A percentile compares a stretch with the other conserved stretches of the same genome.
Evolutionary conservation across 2,113 vertebrate species (phyloP).

Genomic region (Phylloscopus trochilus): DNA sequence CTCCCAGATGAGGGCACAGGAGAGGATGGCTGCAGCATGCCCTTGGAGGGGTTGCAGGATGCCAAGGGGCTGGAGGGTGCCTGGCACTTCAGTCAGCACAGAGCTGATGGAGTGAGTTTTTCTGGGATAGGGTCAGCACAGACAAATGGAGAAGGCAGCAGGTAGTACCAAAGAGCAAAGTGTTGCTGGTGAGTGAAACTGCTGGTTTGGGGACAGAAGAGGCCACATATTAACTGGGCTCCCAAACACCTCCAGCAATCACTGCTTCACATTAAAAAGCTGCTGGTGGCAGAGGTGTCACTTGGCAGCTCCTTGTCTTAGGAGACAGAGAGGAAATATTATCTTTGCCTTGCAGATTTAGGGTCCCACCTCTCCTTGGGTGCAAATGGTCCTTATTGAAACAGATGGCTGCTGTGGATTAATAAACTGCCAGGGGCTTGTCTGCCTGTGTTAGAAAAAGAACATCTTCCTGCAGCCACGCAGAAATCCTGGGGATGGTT

Average conservation of each 20-base stretch:
- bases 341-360: not conserved
- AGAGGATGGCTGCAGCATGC: not conserved
- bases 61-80: rapidly evolving
- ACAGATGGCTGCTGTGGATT: not conserved
- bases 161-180: not conserved
- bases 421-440: not conserved
- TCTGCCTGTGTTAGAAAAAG: not conserved
- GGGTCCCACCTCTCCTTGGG: not conserved
- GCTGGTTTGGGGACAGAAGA: not conserved
- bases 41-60: not conserved
- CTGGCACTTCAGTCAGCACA: rapidly evolving
- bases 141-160: not conserved
- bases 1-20: rapidly evolving
- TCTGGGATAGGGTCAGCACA: rapidly evolving
- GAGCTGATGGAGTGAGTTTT: not conserved
- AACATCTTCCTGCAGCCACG: not conserved
- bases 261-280: not conserved
- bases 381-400: not conserved
- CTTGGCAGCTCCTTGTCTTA: not conserved
- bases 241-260: not conserved
- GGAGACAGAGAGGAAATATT: not conserved
- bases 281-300: not conserved
- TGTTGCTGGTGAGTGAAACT: not conserved
- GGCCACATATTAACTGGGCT: not conserved
- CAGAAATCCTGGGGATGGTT: not conserved